Base-by-base conservation (phyloP, 1,140 invertebrate species). In the Oedothorax gibbosus region DNA sequence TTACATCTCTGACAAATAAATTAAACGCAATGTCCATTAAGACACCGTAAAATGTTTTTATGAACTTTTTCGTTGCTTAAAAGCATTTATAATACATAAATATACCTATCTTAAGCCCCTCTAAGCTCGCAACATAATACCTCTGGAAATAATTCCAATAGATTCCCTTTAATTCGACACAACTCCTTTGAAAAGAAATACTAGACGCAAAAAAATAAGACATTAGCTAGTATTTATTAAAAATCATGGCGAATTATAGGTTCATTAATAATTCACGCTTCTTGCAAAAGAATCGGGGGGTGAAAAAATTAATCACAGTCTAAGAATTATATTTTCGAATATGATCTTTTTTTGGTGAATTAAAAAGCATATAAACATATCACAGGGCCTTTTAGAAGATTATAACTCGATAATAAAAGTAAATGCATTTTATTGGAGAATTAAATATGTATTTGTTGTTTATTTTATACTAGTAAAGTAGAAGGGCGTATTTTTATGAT, bases 1-100 rank as follows among this genome's bases (percentile, higher is more conserved):
- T 35, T 35, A 35, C 35, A 35, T 2, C 35, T 35, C 35, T 35
- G 35, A 35, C 35, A 35, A 35, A 35, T 35, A 35, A 35, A 35
- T 35, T 35, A 35, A 35, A 35, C 35, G 35, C 35, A 35, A 35
- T 35, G 35, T 35, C 35, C 35, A 35, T 35, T 35, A 35, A 35
- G 35, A 35, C 35, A 35, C 35, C 35, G 35, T 35, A 35, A 35
- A 35, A 35, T 35, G 35, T 35, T 35, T 35, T 35, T 35, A 35
- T 35, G 35, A 5, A 35, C 35, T 35, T 35, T 20, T 68, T 68
- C 56, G n/a, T 21, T 68, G 21, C 72, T 75, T 84, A 84, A 84
- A 76, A 84, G 81, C 81, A 84, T 84, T 84, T 84, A 75, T 84
- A 75, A 84, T 84, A 84, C 81, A 84, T 84, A 84, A 84, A 84